Percentiles rank a stretch among this genome's conserved stretches.
These are phyloP conservation scores for Holcopasites calliopsidis DNA, from an alignment of 1,140 invertebrate genomes.

Conservation along the genomic window DNA sequence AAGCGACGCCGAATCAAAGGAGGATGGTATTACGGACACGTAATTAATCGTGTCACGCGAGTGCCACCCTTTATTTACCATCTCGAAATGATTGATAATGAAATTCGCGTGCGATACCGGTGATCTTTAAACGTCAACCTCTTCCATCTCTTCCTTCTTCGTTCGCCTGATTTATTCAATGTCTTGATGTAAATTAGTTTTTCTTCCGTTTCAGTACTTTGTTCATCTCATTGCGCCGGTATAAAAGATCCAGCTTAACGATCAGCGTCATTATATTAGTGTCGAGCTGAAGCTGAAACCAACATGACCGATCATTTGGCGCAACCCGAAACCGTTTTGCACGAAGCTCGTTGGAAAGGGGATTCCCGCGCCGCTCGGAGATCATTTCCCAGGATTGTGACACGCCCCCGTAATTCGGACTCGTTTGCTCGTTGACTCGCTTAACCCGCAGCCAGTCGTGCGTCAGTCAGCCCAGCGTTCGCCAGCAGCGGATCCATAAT, in stretches of 20 bases:
- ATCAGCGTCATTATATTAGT: no score
- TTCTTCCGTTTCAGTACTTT: background rate
- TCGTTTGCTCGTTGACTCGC: slow-evolving; percentile 76
- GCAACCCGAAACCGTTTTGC: slow-evolving; percentile 51
- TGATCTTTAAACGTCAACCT: background rate
- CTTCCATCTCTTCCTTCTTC: slow-evolving; percentile 44
- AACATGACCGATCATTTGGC: no score
- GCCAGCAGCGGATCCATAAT: slow-evolving; percentile 68
- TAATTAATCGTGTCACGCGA: slow-evolving; percentile 38
- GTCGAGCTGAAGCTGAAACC: no score
- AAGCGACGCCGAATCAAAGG: background rate
- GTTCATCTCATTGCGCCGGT: no score
- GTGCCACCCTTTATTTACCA: no score
- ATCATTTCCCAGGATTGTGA: slow-evolving; percentile 73
- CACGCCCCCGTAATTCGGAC: slow-evolving; percentile 78
- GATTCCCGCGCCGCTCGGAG: slow-evolving; percentile 51
- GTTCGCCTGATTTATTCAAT: background rate
- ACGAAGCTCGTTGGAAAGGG: slow-evolving; percentile 53
- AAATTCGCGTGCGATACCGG: background rate
- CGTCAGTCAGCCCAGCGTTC: slow-evolving; percentile 55
- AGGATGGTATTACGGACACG: background rate
- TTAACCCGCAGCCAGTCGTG: slow-evolving; percentile 69
- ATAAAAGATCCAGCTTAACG: background rate
- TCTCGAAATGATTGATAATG: background rate
- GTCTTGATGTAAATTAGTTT: background rate